These are phyloP conservation scores for Dusona sp. DNA, from an alignment of 2,888 invertebrate genomes.

Conservation along the genomic window DNA sequence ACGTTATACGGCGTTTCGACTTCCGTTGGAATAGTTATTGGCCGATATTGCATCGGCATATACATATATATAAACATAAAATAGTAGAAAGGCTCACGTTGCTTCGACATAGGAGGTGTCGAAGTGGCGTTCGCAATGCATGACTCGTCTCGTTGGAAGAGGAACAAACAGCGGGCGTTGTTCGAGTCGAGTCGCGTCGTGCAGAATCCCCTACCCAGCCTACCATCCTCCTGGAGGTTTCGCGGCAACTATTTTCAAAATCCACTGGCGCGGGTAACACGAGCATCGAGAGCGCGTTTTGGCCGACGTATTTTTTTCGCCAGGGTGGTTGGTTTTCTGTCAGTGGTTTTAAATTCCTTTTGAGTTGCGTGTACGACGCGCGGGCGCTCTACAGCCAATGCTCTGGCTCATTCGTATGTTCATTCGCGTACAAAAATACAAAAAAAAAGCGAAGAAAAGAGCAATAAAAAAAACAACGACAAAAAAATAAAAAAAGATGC, in stretches of 20 bases:
- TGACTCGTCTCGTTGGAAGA: conserved; percentile 62
- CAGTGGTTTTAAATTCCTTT: conserved; percentile 84
- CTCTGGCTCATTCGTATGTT: conserved; percentile 69
- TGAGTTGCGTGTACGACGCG: conserved; percentile 76
- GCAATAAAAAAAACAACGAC: conserved; percentile 73
- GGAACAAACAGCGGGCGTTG: conserved; percentile 26
- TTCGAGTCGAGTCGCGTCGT: conserved; percentile 51
- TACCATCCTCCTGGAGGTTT: conserved; percentile 24
- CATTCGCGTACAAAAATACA: conserved; percentile 70
- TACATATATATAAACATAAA: conserved; percentile 17
- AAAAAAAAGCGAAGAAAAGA: conserved; percentile 73
- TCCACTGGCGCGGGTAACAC: conserved; percentile 78
- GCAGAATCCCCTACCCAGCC: conserved; percentile 4
- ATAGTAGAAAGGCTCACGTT: conserved; percentile 50
- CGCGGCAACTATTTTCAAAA: conserved; percentile 71
- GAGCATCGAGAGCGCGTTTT: conserved; percentile 68
- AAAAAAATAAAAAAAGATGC: conserved; percentile 75
- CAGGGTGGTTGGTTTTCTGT: conserved; percentile 65
- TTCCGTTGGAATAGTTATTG: conserved; percentile 43
- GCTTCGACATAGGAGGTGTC: conserved; percentile 31
- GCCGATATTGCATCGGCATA: conserved; percentile 39
- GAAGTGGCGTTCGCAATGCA: conserved; percentile 62
- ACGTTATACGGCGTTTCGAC: not conserved
- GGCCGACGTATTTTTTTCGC: conserved; percentile 68
- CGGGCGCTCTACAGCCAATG: conserved; percentile 64